These are phyloP conservation scores for Actinernus sp. DNA, from an alignment of 92 coral and sea anemone species.

Conservation along the genomic window DNA sequence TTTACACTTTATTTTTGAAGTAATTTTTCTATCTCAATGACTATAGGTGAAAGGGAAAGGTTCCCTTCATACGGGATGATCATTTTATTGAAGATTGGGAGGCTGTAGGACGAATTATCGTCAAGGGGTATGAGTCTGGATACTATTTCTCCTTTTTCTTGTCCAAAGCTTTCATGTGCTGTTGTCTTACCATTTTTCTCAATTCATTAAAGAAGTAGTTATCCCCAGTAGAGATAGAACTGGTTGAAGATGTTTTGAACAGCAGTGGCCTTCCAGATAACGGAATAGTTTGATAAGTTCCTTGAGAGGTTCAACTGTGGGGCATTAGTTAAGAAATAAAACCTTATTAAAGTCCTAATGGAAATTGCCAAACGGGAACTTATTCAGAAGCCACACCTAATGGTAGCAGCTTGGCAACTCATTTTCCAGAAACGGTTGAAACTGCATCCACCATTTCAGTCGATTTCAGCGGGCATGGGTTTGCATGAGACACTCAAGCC, in stretches of 20 bases:
- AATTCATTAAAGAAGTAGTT: no score
- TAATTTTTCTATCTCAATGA: constrained; percentile 47
- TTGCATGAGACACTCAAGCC: constrained; percentile 35
- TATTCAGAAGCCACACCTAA: constrained; percentile 60
- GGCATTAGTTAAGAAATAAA: constrained; percentile 43
- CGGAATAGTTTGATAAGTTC: constrained; percentile 58
- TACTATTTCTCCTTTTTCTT: no score
- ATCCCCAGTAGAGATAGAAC: no score
- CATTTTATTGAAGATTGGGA: constrained; percentile 73
- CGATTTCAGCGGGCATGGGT: constrained; percentile 13
- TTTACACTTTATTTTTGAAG: constrained; percentile 52
- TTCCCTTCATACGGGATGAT: constrained; percentile 64
- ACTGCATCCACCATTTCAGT: constrained; percentile 50
- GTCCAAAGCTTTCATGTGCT: no score
- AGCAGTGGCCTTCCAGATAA: no score
- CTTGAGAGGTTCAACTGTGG: constrained; percentile 74
- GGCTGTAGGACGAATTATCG: constrained; percentile 69
- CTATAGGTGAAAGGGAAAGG: constrained; percentile 68
- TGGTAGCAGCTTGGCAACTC: constrained; percentile 63
- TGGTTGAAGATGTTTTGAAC: no score
- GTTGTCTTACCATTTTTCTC: no score
- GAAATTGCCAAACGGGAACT: constrained; percentile 55
- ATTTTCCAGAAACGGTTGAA: constrained; percentile 38
- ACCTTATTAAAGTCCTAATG: constrained; percentile 33
- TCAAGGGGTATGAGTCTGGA: no score